Evolutionary conservation across 2,888 invertebrate species (phyloP).

Genomic region (Diloba caeruleocephala): DNA sequence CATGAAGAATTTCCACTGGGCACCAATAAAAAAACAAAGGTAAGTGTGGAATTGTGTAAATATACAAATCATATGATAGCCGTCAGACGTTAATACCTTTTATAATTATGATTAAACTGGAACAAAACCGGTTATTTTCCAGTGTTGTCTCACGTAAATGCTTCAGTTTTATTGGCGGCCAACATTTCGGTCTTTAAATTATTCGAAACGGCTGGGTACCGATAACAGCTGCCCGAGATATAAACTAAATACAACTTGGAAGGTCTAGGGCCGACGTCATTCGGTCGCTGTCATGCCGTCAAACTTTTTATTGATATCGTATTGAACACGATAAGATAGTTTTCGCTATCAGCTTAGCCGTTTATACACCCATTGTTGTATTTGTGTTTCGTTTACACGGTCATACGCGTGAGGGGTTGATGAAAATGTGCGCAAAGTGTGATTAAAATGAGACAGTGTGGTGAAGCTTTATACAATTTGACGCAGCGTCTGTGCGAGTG

Average conservation of each 20-base stretch:
- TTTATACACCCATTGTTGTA: conserved; percentile 61
- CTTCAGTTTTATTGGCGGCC: conserved; percentile 3
- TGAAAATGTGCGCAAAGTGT: conserved; percentile 56
- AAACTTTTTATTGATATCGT: conserved; percentile 75
- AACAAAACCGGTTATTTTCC: conserved; percentile 12
- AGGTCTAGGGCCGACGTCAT: conserved; percentile 63
- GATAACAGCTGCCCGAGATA: conserved; percentile 25
- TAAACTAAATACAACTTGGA: conserved; percentile 35
- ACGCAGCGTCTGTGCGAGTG: conserved; percentile 62
- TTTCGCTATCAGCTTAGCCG: conserved; percentile 68
- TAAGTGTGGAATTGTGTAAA: conserved; percentile 10
- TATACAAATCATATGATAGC: conserved; percentile 26
- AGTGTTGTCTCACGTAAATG: not conserved
- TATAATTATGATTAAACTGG: conserved; percentile 32
- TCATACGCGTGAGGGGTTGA: conserved; percentile 53
- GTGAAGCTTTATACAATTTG: conserved; percentile 62
- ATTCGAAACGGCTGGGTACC: conserved; percentile 2
- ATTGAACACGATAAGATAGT: conserved; percentile 82
- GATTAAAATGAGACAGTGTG: conserved; percentile 68
- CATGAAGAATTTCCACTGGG: too few species aligned
- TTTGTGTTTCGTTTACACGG: conserved; percentile 62
- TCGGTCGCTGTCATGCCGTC: conserved; percentile 42
- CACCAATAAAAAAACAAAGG: not conserved
- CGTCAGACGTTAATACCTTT: conserved; percentile 25
- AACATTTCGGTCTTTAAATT: conserved; percentile 4